phyloP scores from a whole-genome alignment of 2,797 vertebrate genomes.

The Crossoptilon crossoptilon region DNA sequence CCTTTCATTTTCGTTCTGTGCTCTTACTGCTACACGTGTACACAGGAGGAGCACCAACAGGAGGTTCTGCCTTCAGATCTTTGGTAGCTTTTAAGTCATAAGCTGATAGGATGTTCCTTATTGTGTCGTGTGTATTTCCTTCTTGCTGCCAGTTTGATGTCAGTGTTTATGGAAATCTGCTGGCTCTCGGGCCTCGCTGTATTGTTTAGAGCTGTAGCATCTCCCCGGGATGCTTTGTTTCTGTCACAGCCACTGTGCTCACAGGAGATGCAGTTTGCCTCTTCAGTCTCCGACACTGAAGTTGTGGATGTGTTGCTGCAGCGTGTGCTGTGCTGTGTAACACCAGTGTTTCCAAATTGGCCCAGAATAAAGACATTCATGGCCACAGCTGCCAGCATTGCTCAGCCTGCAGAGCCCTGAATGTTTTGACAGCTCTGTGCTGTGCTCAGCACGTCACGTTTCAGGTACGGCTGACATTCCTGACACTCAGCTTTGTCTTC shows the following conservation, averaged over 20 bases:
- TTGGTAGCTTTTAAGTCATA: not conserved
- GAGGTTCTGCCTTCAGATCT: not conserved
- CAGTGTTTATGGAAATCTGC: not conserved
- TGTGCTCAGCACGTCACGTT: not conserved
- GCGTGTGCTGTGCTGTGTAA: not conserved
- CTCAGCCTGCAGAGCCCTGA: not conserved
- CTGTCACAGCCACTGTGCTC: not conserved
- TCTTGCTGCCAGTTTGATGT: not conserved
- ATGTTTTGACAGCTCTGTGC: not conserved
- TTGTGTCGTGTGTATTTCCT: not conserved
- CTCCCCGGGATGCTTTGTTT: not conserved
- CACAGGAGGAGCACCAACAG: not conserved
- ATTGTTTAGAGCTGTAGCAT: not conserved
- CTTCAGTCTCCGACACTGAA: not conserved
- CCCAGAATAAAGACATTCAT: not conserved
- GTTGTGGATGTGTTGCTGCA: not conserved
- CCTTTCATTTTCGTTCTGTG: not conserved
- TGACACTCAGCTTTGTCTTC: not conserved
- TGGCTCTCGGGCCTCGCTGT: not conserved
- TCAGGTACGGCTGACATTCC: not conserved
- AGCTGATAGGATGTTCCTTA: not conserved
- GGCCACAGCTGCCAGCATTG: not conserved
- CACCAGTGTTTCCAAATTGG: not conserved
- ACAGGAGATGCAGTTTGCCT: not conserved
- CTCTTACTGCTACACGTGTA: not conserved